Evolutionary conservation across 2,113 vertebrate genomes (phyloP), one percentile per base, ranked within the genome.

Genomic region (Noturus placidus): DNA sequence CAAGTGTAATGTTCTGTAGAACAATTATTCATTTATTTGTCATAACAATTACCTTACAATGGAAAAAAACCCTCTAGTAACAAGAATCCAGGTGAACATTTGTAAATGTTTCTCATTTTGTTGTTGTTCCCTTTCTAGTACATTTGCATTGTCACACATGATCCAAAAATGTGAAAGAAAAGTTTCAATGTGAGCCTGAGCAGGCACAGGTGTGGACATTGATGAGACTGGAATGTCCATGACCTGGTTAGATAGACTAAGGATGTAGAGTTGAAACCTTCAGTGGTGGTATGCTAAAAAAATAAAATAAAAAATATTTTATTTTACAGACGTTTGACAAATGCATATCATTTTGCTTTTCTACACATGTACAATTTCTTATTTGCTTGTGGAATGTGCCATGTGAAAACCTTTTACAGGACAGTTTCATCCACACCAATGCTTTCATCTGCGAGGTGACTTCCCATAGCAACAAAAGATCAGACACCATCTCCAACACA

Each of bases 401-500:
- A n/a, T 54, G 50, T 20, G 11, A 78, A 54, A n/a, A 30, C 81
- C 83, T 65, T 87, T 86, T 27, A 25, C 17, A 35, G 3, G 65
- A 84, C 27, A 22, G 30, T 80, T 6, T n/a, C 38, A 1, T 61
- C 92, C 91, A 92, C 82, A 94, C 89, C 84, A 90, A 90, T 82
- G 90, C 83, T 82, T 92, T 94, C 38, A 93, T 88, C 2, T 91
- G 88, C 14, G 90, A 86, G 84, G 88, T 90, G 88, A 95, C 86
- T 17, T 86, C 89, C 27, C 84, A 87, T 1, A 95, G 84, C 94
- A 94, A 95, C 82, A 90, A 92, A 30, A 95, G 88, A 22, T 95
- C 93, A 70, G 93, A 92, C 9, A 94, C 92, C 86, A 95, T 94
- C 80, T 95, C 93, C 77, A 95, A 92, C 88, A 94, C 92, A 94